Conservation (phyloP, 1,140 invertebrate genomes). For the Drosophila malerkotliana region DNA sequence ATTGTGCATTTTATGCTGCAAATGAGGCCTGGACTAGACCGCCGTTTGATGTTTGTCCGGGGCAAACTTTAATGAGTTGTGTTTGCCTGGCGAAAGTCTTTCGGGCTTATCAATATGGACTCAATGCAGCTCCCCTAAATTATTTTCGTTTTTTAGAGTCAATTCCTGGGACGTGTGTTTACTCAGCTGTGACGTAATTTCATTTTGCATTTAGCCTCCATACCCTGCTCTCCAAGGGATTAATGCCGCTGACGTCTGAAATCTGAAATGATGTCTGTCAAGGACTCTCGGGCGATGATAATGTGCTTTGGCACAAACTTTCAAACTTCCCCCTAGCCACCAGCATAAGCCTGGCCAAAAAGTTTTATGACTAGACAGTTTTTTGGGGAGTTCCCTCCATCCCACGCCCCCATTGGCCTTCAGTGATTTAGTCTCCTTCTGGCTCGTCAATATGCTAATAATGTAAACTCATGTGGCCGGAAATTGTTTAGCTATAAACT, state of each 20-base stretch:
- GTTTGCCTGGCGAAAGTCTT: neutral
- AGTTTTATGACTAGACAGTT: constrained; percentile 78
- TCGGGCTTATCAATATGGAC: constrained; percentile 1
- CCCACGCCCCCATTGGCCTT: neutral
- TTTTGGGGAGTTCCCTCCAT: constrained; percentile 34
- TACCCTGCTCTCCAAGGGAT: constrained; percentile 24
- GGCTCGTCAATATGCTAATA: constrained; percentile 74
- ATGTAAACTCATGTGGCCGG: constrained; percentile 69
- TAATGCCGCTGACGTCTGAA: constrained; percentile 57
- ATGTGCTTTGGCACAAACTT: constrained; percentile 69
- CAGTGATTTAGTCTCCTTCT: constrained; percentile 43
- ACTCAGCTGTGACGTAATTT: constrained; percentile 73
- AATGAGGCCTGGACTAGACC: constrained; percentile 56
- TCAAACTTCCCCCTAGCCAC: constrained; percentile 30
- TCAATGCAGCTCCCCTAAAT: constrained; percentile 8
- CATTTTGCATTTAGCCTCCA: constrained; percentile 47
- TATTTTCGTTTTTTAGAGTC: constrained; percentile 32
- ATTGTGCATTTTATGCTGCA: constrained; percentile 73
- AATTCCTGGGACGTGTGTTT: constrained; percentile 43
- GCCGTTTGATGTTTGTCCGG: constrained; percentile 59
- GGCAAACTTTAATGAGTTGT: constrained; percentile 47
- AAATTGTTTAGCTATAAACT: constrained; percentile 78
- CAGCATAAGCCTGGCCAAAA: constrained; percentile 46
- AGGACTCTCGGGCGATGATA: constrained; percentile 59
- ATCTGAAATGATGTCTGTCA: constrained; percentile 55